phyloP scores from a whole-genome alignment of 2,888 invertebrate genomes.

The Gortyna flavago region DNA sequence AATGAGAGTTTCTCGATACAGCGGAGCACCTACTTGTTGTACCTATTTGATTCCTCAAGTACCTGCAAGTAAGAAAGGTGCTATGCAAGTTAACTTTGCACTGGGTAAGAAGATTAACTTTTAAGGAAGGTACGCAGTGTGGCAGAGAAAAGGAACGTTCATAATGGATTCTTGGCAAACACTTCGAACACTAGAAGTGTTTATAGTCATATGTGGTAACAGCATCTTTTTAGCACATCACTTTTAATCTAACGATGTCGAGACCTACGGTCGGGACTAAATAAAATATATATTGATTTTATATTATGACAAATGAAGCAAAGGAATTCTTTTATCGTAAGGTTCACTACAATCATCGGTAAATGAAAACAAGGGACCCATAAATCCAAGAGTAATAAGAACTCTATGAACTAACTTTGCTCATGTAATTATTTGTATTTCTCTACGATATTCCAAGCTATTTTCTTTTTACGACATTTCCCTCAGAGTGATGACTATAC shows the following conservation, averaged over 20 bases:
- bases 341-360: too few species aligned
- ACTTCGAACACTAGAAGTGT: too few species aligned
- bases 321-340: neutral
- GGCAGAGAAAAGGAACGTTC: neutral
- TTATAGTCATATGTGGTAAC: neutral
- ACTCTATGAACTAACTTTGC: neutral
- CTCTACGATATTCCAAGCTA: neutral
- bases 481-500: neutral
- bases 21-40: conserved; percentile 8
- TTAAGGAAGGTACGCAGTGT: neutral
- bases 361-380: neutral
- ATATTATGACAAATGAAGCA: neutral
- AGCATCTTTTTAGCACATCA: neutral
- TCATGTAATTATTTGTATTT: neutral
- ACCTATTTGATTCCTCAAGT: neutral
- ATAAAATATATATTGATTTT: neutral
- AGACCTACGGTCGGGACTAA: too few species aligned
- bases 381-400: neutral
- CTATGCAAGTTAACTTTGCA: neutral
- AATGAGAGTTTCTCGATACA: conserved; percentile 32
- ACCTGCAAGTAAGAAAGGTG: neutral
- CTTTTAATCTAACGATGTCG: neutral
- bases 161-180: too few species aligned
- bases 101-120: neutral
- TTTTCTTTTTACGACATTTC: neutral